Percentiles rank a stretch among this genome's conserved stretches.
Conservation (phyloP, 2,888 invertebrate species). For the Lymantria dispar region DNA sequence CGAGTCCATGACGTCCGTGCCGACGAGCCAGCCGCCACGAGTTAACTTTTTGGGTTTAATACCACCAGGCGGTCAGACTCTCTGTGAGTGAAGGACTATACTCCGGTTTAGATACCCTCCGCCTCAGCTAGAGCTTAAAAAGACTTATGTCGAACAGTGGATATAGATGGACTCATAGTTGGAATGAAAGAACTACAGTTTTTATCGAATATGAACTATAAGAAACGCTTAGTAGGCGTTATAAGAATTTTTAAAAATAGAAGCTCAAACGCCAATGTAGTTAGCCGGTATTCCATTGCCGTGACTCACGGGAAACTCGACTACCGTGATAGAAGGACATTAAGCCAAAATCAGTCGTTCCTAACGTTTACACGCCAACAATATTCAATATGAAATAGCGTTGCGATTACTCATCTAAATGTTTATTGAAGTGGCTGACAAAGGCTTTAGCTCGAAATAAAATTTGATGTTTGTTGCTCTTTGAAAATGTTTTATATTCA, state of each 20-base stretch:
- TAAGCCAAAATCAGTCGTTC: constrained; percentile 48
- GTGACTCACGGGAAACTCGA: constrained; percentile 19
- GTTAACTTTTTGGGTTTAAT: no score
- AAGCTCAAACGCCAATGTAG: constrained; percentile 8
- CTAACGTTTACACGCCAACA: constrained; percentile 54
- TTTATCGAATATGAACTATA: neutral
- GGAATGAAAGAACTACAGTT: neutral
- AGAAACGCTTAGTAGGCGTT: neutral
- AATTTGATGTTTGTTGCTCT: constrained; percentile 8
- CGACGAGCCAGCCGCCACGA: no score
- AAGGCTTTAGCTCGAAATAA: constrained; percentile 12
- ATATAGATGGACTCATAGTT: no score
- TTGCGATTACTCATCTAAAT: constrained; percentile 21
- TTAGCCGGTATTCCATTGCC: constrained; percentile 4
- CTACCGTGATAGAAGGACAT: constrained; percentile 55
- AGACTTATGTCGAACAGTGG: no score
- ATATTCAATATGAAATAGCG: constrained; percentile 31
- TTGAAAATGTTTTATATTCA: constrained; percentile 6
- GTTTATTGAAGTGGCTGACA: constrained; percentile 28
- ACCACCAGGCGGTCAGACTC: no score
- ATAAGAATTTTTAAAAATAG: neutral
- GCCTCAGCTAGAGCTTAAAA: no score
- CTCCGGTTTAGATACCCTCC: no score
- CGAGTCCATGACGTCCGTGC: no score
- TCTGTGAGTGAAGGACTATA: no score